These are phyloP conservation scores for Coluber constrictor DNA, from an alignment of 2,797 vertebrate genomes.

Conservation along the genomic window DNA sequence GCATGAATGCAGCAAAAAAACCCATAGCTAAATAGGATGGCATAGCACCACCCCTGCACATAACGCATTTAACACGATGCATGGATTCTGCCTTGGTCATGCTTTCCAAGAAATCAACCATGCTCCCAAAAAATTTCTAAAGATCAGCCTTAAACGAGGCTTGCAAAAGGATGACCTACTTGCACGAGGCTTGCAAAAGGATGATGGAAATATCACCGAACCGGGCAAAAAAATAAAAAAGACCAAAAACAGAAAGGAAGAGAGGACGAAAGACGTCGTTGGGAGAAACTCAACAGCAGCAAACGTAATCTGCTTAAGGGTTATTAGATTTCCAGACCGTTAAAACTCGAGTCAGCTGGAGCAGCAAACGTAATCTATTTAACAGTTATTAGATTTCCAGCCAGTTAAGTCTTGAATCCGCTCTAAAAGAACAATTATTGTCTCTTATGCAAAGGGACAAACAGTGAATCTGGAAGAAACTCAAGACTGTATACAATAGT, in stretches of 20 bases:
- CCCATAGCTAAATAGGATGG: too few relatives aligned
- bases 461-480: background rate
- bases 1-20: too few relatives aligned
- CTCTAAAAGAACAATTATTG: background rate
- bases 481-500: background rate
- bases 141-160: background rate
- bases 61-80: accelerated
- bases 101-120: background rate
- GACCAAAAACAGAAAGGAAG: background rate
- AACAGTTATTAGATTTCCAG: background rate
- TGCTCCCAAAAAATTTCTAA: background rate
- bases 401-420: background rate
- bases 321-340: background rate
- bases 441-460: background rate
- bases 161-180: background rate
- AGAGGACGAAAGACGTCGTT: background rate
- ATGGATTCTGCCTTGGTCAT: background rate
- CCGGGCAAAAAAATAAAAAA: too few relatives aligned
- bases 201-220: background rate
- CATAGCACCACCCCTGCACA: background rate
- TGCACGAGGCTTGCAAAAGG: background rate
- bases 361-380: background rate
- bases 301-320: background rate
- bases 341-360: background rate
- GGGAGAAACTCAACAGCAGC: background rate